Evolutionary conservation across 2,113 vertebrate genomes (phyloP).

Genomic region (Chinchilla lanigera): DNA sequence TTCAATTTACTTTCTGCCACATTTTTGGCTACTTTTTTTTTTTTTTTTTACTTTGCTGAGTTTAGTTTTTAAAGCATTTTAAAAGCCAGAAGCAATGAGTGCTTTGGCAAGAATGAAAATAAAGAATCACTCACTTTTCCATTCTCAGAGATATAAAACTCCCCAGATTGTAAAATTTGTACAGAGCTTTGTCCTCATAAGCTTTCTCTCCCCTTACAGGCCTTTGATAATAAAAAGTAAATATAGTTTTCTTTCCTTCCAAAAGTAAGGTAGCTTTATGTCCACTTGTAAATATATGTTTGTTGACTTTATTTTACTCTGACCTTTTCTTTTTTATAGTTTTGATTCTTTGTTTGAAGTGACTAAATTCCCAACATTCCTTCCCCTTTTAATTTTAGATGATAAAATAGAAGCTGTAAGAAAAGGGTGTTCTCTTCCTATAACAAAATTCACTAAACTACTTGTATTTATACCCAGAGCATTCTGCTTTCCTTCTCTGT

Average conservation of each 20-base stretch:
- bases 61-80: conserved; percentile 35
- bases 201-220: background rate
- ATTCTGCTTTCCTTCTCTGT: background rate
- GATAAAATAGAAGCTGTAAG: conserved; percentile 27
- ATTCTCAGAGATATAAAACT: background rate
- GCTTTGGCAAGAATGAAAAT: background rate
- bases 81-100: background rate
- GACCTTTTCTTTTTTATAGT: background rate
- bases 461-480: background rate
- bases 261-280: background rate
- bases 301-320: background rate
- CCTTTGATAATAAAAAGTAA: background rate
- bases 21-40: conserved; percentile 44
- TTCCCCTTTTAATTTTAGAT: conserved; percentile 6
- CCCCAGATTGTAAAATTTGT: background rate
- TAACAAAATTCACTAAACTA: background rate
- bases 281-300: background rate
- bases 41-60: conserved; percentile 41
- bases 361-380: conserved; percentile 2
- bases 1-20: conserved; percentile 40
- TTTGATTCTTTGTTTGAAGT: conserved; percentile 7
- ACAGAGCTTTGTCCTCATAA: background rate
- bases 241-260: background rate
- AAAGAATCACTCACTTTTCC: background rate
- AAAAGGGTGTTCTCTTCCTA: background rate